Evolutionary conservation across 2,797 vertebrate species (phyloP), one percentile per base, ranked within the genome.

Genomic region (Yasuhikotakia modesta): DNA sequence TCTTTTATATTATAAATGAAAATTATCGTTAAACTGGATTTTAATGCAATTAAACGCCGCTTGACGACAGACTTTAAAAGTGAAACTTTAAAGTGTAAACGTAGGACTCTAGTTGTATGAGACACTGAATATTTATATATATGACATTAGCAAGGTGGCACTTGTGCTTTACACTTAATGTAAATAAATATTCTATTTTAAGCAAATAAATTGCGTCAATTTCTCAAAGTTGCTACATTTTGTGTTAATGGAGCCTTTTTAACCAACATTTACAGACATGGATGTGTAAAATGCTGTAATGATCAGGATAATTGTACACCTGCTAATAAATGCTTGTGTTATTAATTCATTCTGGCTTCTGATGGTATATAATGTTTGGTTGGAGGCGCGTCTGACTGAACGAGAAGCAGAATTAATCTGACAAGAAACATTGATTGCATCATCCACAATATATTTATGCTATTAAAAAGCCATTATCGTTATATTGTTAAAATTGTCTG

Each of bases 401-500:
- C 13, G 13, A 0, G 30, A 50, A 4, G 2, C 24, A 16, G 13
- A 63, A 73, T n/a, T 22, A 10, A 73, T 22, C 1, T 21, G 4
- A n/a, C 22, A 66, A 45, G 6, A 55, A 43, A 21, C 30, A 63
- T 35, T 35, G 16, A 35, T 63, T 39, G 30, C 17, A 63, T 66
- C 4, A 0, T 11, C 2, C 6, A 55, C 30, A 45, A 45, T 57
- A 30, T 67, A 30, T 67, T 57, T 66, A 65, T 39, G 63, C 50
- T 57, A 53, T 53, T 52, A 60, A 67, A 76, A 19, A 60, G 39
- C 55, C 39, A 69, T 76, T 68, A 60, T 68, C 32, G 11, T 45
- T 55, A 43, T 65, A 21, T 11, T 74, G 21, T 12, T 67, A 67
- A 57, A 57, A 57, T 16, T 45, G 48, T 55, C 48, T 55, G 2